phyloP scores from a whole-genome alignment of 2,113 vertebrate species.

The Scartelaos histophorus region DNA sequence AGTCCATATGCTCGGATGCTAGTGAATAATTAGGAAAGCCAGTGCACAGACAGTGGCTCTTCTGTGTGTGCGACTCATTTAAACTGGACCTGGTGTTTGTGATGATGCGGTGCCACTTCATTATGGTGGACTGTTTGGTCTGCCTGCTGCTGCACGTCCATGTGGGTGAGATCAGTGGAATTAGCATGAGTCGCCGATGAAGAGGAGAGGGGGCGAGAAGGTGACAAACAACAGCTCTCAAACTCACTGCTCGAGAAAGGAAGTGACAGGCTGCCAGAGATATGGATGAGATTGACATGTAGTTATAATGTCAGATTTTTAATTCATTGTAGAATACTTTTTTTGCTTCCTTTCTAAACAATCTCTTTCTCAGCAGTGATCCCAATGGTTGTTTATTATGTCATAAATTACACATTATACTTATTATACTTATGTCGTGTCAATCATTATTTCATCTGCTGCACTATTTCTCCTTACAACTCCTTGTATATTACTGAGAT shows the following conservation, averaged over 20 bases:
- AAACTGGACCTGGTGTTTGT: slow-evolving; percentile 59
- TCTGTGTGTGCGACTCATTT: slow-evolving; percentile 60
- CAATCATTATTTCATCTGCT: too few relatives aligned
- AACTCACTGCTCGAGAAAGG: not conserved
- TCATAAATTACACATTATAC: too few relatives aligned
- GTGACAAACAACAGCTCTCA: not conserved
- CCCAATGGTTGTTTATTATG: too few relatives aligned
- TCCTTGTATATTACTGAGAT: too few relatives aligned
- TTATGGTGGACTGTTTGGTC: slow-evolving; percentile 62
- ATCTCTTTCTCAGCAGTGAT: too few relatives aligned
- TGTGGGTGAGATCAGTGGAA: slow-evolving; percentile 56
- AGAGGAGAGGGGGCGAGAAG: not conserved
- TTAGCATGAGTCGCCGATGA: slow-evolving; percentile 32
- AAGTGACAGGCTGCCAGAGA: not conserved
- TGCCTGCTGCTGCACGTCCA: slow-evolving; percentile 62
- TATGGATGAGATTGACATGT: not conserved
- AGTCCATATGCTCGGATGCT: slow-evolving; percentile 31
- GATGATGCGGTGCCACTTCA: slow-evolving; percentile 67
- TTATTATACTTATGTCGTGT: too few relatives aligned
- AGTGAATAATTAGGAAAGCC: slow-evolving; percentile 65
- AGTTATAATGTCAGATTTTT: too few relatives aligned
- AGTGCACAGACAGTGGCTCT: slow-evolving; percentile 32
- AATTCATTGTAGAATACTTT: too few relatives aligned
- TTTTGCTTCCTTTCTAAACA: too few relatives aligned
- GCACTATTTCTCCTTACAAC: too few relatives aligned